Base-by-base conservation (phyloP, 1,140 invertebrate species). In the Pemphigus obesinymphae region DNA sequence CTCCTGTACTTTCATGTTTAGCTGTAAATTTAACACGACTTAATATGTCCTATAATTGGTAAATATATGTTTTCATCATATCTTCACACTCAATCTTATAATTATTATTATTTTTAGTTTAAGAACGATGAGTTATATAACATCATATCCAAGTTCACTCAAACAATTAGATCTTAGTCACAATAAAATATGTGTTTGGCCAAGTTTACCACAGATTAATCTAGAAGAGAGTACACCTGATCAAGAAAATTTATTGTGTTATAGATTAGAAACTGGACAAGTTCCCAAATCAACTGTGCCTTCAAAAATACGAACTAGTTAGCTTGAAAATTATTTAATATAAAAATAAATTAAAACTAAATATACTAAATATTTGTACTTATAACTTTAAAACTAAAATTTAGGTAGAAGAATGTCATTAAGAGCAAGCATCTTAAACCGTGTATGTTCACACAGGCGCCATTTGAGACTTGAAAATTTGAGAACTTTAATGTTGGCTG, bases 161-260 rank as follows among this genome's bases (percentile, higher is more conserved):
- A 95, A 96, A 83, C 96, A 97, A 86, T 87, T 99, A 2, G 97
- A 99, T 88, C 88, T 99, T 23, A 96, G 94, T 11, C 93, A 97
- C 86, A 99, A 99, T 88, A 92, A 94, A 86, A 95, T 99, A 73
- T 91, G 91, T 1, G 92, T 92, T 82, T 97, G 95, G 95, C 94
- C 94, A 10, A 94, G 93, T 86, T 87, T 95, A 80, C 93, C 93
- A 0, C 93, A 92, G 83, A 89, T 92, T 55, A 82, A 82, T 50
- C 31, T 82, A 43, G 82, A 82, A 55, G 43, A 58, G 7, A 48
- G 68, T 29, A 29, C 55, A 29, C 53, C 76, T 11, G 82, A 82
- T 37, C 73, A 82, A 82, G 82, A 75, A 66, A 68, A 76, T 81
- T 20, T 83, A 31, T 72, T 78, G 3, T 83, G 82, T 50, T 82